These are phyloP conservation scores for Tragelaphus oryx DNA, from an alignment of 2,797 vertebrate genomes.

Conservation along the genomic window DNA sequence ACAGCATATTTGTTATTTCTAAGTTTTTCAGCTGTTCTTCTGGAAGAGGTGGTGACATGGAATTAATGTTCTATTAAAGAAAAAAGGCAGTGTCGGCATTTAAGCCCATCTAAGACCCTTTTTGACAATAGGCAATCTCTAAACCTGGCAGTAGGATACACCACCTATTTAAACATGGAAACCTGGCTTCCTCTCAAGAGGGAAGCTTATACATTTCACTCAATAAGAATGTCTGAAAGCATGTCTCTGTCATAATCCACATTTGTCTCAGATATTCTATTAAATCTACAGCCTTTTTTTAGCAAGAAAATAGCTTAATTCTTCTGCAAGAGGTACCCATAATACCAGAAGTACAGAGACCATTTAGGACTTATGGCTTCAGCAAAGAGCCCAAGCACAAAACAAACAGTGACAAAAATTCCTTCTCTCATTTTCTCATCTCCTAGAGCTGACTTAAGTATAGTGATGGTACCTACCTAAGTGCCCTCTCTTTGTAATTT, in stretches of 20 bases:
- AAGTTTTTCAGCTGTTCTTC: background rate
- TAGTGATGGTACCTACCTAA: background rate
- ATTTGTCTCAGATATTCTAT: background rate
- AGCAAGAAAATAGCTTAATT: slow-evolving; percentile 1
- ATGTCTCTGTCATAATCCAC: background rate
- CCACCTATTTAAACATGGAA: background rate
- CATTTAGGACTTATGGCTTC: background rate
- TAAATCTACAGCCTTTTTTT: background rate
- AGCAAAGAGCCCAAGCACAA: background rate
- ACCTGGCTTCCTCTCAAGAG: background rate
- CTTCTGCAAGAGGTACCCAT: background rate
- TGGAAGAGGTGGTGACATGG: background rate
- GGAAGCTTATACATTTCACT: background rate
- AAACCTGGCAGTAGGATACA: background rate
- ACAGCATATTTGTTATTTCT: background rate
- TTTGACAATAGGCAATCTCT: background rate
- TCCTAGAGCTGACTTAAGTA: background rate
- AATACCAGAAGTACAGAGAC: background rate
- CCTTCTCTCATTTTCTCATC: background rate
- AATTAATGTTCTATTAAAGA: slow-evolving; percentile 23
- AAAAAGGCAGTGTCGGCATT: background rate
- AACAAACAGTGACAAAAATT: slow-evolving; percentile 29
- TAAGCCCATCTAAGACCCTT: background rate
- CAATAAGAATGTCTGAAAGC: background rate
- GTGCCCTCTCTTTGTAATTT: background rate